A percentile compares a stretch with the other conserved stretches of the same genome.
phyloP scores from a whole-genome alignment of 2,888 invertebrate species.

The Rhagophthalmus giganteus region DNA sequence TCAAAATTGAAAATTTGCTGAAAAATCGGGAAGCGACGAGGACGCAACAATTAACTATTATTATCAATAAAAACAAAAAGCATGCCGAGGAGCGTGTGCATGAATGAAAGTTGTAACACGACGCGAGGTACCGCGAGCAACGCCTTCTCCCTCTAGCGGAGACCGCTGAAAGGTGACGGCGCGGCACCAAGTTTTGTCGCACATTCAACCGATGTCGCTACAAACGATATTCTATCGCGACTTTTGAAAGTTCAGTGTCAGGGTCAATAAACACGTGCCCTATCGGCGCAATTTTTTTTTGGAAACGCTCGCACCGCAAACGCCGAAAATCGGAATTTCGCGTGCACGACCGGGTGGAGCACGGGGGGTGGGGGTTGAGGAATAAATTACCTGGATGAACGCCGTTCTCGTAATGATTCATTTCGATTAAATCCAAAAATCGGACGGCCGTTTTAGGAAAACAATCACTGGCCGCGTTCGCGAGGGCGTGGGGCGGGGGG shows the following conservation, averaged over 20 bases:
- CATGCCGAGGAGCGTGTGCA: too few relatives aligned
- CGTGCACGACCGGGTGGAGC: too few relatives aligned
- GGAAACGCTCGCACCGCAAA: too few relatives aligned
- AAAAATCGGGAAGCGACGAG: too few relatives aligned
- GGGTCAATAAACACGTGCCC: conserved; percentile 26
- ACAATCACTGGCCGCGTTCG: too few relatives aligned
- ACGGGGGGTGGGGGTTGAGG: too few relatives aligned
- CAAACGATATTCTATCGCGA: background rate
- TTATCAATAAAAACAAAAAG: too few relatives aligned
- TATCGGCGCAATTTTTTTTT: background rate
- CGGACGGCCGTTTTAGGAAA: too few relatives aligned
- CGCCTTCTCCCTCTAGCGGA: conserved; percentile 9
- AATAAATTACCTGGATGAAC: conserved; percentile 13
- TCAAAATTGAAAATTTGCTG: too few relatives aligned
- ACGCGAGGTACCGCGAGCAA: background rate
- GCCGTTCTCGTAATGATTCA: background rate
- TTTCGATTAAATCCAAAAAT: background rate
- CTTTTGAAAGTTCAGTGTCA: conserved; percentile 20
- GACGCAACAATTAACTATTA: too few relatives aligned
- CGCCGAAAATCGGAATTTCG: too few relatives aligned
- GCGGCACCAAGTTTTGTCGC: background rate
- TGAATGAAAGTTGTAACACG: background rate
- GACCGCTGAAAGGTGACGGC: background rate
- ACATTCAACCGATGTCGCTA: conserved; percentile 18
- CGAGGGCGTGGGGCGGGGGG: too few relatives aligned